Conservation (phyloP, 2,888 invertebrate genomes). For the Cheiracanthium punctorium region DNA sequence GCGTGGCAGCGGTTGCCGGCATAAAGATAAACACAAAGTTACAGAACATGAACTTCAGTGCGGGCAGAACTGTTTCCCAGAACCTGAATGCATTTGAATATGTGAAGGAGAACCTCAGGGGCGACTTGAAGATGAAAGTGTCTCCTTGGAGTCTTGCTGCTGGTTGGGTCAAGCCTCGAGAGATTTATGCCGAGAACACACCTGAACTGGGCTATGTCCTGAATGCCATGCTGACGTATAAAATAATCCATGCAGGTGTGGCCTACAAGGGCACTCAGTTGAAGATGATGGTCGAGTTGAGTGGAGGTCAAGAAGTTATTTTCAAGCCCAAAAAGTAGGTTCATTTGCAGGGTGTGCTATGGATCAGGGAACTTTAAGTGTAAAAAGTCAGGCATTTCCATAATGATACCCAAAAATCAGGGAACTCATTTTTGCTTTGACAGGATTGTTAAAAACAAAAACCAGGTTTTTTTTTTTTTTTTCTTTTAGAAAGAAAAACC, state of each 20-base stretch:
- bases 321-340: constrained; percentile 94
- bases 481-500: no score
- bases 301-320: constrained; percentile 85
- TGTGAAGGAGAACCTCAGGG: constrained; percentile 43
- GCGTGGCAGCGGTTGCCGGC: constrained; percentile 63
- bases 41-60: constrained; percentile 50
- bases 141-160: constrained; percentile 74
- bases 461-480: no score
- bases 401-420: no score
- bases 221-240: constrained; percentile 74
- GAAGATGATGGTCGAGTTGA: constrained; percentile 86
- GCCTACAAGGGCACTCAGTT: constrained; percentile 91
- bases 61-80: not conserved
- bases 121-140: constrained; percentile 56
- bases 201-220: constrained; percentile 75
- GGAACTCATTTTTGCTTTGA: no score
- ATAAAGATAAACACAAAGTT: constrained; percentile 66
- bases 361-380: no score
- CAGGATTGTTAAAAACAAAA: no score
- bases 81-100: constrained; percentile 16
- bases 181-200: constrained; percentile 74
- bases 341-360: no score
- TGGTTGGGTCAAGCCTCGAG: constrained; percentile 74
- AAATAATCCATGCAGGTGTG: constrained; percentile 81
- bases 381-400: no score